Base-by-base conservation (phyloP, 2,797 vertebrate species). In the Peromyscus melanophrys region DNA sequence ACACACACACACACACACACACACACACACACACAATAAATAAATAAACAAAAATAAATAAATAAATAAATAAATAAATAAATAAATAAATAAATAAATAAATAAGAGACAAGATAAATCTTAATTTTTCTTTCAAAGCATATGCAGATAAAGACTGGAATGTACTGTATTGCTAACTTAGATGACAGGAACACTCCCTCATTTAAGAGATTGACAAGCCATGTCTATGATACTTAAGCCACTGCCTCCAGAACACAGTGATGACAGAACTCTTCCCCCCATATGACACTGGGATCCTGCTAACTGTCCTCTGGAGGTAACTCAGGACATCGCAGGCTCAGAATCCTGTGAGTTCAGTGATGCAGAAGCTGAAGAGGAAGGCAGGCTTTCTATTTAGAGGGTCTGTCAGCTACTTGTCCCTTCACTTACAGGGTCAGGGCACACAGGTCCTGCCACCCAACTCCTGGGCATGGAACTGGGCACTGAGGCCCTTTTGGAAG, bases 71-170 rank as follows among this genome's bases (percentile, higher is more conserved):
- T 17, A 65, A 31, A 13, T 65, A 65, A 19, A 67, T 5, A 67
- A 23, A 6, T 25, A 85, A 63, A 46, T 46, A 46, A 46, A 81
- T 17, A 65, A 31, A 12, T 65, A 65, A 17, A 80, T 5, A 69
- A 25, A 7, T 27, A 86, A 65, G 80, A 73, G 5, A 75, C 13
- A 95, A 49, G 55, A 23, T 65, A 82, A 59, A 61, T 63, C 37
- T 80, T 19, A 37, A 61, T 84, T 67, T 90, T 69, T 43, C 37
- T 92, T 81, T 80, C 86, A 6, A 23, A 85, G 73, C 69, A 76
- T 89, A 4, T 63, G 69, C 89, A 88, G 77, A 92, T 61, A 89
- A 87, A 94, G 52, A 65, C 16, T 27, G n/a, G 4, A 85, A 49
- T 57, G 11, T n/a, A 77, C 76, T 63, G 17, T 29, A 11, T 57